Percentiles rank a stretch among this genome's conserved stretches.
These are phyloP conservation scores for Tonatia bakeri DNA, from an alignment of 2,113 vertebrate genomes.

Conservation along the genomic window DNA sequence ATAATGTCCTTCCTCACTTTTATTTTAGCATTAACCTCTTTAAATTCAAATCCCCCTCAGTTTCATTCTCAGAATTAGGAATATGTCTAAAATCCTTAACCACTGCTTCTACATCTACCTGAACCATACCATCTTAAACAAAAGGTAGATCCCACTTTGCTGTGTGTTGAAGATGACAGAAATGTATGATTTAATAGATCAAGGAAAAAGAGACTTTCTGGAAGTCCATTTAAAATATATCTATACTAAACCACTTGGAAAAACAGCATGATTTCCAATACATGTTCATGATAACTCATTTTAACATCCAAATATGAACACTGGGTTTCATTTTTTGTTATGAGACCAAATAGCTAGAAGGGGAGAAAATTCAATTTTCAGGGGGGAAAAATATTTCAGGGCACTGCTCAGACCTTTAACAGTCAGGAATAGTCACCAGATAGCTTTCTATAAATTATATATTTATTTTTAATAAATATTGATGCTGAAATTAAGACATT, in stretches of 20 bases:
- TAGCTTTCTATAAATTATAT: background rate
- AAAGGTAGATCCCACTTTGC: background rate
- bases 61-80: background rate
- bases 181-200: background rate
- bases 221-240: background rate
- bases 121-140: background rate
- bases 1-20: background rate
- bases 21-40: conserved; percentile 3
- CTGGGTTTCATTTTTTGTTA: background rate
- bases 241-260: background rate
- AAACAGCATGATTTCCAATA: background rate
- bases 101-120: background rate
- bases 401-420: background rate
- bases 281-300: background rate
- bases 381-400: background rate
- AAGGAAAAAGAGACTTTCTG: background rate
- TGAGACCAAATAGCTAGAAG: background rate
- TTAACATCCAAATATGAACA: background rate
- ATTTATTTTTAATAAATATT: background rate
- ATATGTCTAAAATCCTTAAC: background rate
- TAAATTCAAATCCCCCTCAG: background rate
- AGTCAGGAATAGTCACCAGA: background rate
- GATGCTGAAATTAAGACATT: background rate
- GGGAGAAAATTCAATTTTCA: background rate
- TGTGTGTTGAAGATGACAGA: background rate